Evolutionary conservation across 2,797 vertebrate genomes (phyloP), one percentile per base, ranked within the genome.

Genomic region (Gambusia yucatana): DNA sequence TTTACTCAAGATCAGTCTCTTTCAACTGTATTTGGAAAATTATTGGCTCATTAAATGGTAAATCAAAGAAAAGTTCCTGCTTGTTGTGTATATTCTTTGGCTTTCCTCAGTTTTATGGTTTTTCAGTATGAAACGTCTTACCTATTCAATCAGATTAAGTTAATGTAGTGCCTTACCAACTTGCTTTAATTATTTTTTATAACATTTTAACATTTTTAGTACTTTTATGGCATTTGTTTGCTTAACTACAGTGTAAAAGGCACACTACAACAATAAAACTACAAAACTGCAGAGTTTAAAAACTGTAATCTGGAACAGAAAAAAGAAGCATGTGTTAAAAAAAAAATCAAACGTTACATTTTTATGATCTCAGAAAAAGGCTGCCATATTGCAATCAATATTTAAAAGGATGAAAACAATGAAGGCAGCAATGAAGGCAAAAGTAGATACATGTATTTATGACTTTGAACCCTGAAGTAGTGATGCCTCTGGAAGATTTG

Each of bases 361-460:
- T 89, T 86, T 87, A 93, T 92, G 85, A 87, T 88, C 92, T 85
- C 48, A 65, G 76, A 71, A 57, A 84, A 77, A 55, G 67, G 78
- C 72, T 82, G 82, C 87, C 88, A 87, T 91, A 83, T 91, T 87
- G 81, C 79, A 30, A 94, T 94, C 87, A 94, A 94, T 95, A 94
- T 95, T 95, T 93, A 94, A 93, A 79, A 10, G 80, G 84, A 83
- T 86, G 93, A 94, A 93, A 94, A 92, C 91, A 94, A 91, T 93
- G 89, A 89, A 93, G 85, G 82, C 79, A 94, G 91, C 91, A 94
- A 91, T 93, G 89, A 89, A 93, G 85, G 82, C 79, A 94, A 92
- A 91, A 94, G 33, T 33, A 33, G 4, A 39, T 22, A 11, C 17
- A 41, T 25, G 36, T 46, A 44, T 46, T 44, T 17, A 16, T 44